Evolutionary conservation across 2,797 vertebrate genomes (phyloP).

Genomic region (Lophotriccus pileatus): DNA sequence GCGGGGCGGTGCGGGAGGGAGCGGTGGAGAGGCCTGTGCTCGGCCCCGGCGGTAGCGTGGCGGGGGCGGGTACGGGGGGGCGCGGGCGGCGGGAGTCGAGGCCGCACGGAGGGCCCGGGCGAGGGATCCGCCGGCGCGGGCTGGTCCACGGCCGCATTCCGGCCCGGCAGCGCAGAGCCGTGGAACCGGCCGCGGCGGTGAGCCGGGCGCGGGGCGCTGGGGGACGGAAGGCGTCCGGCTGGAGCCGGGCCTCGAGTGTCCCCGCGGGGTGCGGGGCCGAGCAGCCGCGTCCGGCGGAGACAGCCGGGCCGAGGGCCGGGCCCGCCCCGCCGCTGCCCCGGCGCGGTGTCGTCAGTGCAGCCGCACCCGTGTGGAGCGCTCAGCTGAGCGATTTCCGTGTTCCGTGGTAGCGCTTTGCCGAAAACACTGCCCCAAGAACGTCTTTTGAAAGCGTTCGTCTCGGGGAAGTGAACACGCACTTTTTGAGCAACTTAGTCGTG

Average conservation of each 20-base stretch:
- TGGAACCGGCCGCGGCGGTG: neutral
- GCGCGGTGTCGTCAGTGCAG: rapidly evolving
- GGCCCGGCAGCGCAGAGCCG: neutral
- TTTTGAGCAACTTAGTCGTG: neutral
- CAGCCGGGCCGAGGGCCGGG: too few species aligned
- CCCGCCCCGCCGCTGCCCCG: neutral
- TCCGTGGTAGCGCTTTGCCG: rapidly evolving
- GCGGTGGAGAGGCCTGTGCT: neutral
- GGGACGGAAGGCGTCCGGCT: neutral
- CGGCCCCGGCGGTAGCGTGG: neutral
- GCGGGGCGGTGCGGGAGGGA: neutral
- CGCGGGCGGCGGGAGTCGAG: rapidly evolving
- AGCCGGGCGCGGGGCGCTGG: neutral
- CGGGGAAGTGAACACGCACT: rapidly evolving
- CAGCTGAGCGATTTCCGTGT: rapidly evolving
- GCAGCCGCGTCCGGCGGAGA: neutral
- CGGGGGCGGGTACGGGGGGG: neutral
- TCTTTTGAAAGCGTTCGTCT: rapidly evolving
- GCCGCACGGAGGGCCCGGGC: rapidly evolving
- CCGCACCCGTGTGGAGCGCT: rapidly evolving
- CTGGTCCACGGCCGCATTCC: neutral
- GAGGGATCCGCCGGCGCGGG: too few species aligned
- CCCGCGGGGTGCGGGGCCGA: neutral
- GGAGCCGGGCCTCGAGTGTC: too few species aligned
- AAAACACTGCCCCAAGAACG: rapidly evolving